Conservation (phyloP, 2,888 invertebrate genomes). For the Volucella zonaria region DNA sequence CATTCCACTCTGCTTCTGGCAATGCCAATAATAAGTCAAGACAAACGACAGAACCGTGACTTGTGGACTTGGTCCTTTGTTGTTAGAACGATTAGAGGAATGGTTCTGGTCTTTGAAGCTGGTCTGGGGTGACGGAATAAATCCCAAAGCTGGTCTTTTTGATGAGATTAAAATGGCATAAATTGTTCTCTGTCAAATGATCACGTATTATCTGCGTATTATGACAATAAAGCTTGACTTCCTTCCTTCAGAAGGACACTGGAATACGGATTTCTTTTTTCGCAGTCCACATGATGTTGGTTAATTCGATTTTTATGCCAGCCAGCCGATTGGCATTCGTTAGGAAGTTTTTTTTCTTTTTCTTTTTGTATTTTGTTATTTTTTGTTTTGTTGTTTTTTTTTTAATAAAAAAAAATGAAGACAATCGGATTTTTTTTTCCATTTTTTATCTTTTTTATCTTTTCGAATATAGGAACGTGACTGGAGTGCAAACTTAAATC, state of each 20-base stretch:
- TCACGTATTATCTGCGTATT: slow-evolving; percentile 71
- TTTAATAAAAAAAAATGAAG: slow-evolving; percentile 52
- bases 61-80: slow-evolving; percentile 1
- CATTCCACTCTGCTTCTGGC: too few relatives aligned
- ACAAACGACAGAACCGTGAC: slow-evolving; percentile 23
- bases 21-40: slow-evolving; percentile 11
- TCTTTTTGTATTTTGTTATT: slow-evolving; percentile 15
- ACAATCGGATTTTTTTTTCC: slow-evolving; percentile 45
- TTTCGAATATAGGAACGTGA: slow-evolving; percentile 61
- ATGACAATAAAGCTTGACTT: slow-evolving; percentile 54
- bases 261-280: slow-evolving; percentile 59
- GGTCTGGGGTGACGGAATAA: not conserved
- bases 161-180: slow-evolving; percentile 69
- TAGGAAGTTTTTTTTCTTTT: slow-evolving; percentile 40
- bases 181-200: slow-evolving; percentile 71
- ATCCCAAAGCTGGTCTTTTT: slow-evolving; percentile 55
- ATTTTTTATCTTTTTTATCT: slow-evolving; percentile 28
- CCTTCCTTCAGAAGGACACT: slow-evolving; percentile 58
- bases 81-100: too few relatives aligned
- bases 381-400: slow-evolving; percentile 27
- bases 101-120: not conserved
- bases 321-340: slow-evolving; percentile 69
- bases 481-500: slow-evolving; percentile 49
- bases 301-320: slow-evolving; percentile 70
- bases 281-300: slow-evolving; percentile 64